These are phyloP conservation scores for Andricus quercusramuli DNA, from an alignment of 2,888 invertebrate genomes.

Conservation along the genomic window DNA sequence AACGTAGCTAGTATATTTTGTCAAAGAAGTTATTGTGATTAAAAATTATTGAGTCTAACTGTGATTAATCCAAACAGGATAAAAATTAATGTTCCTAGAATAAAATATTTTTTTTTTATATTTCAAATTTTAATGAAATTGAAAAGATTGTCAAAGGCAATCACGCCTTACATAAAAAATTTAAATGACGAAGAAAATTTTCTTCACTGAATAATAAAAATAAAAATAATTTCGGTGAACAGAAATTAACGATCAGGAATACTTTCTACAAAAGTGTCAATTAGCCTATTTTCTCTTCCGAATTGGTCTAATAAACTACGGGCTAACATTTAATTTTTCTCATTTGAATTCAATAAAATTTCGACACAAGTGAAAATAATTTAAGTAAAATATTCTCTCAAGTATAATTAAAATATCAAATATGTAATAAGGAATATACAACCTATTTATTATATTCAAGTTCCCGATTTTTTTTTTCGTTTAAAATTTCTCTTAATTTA, in stretches of 20 bases:
- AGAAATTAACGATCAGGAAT: too few species aligned
- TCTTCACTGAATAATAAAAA: too few species aligned
- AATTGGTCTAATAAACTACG: neutral
- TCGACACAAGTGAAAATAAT: neutral
- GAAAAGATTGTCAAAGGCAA: too few species aligned
- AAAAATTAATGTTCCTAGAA: too few species aligned
- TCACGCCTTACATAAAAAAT: neutral
- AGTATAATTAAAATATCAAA: neutral
- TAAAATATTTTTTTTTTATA: too few species aligned
- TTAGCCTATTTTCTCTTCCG: too few species aligned
- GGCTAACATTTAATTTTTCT: neutral
- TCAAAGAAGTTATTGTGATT: neutral
- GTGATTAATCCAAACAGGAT: neutral
- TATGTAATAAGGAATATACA: neutral
- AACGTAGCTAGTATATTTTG: neutral
- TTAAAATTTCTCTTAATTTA: conserved; percentile 10
- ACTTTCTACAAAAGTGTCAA: too few species aligned
- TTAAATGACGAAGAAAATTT: neutral
- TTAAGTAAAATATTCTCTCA: neutral
- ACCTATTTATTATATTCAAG: neutral
- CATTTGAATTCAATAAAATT: neutral
- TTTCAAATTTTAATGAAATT: too few species aligned
- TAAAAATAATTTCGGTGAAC: too few species aligned
- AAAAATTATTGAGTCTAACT: conserved; percentile 14
- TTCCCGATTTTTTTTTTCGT: neutral